A percentile compares a stretch with the other conserved stretches of the same genome.
phyloP scores from a whole-genome alignment of 2,797 vertebrate genomes.

The Anabacerthia variegaticeps region DNA sequence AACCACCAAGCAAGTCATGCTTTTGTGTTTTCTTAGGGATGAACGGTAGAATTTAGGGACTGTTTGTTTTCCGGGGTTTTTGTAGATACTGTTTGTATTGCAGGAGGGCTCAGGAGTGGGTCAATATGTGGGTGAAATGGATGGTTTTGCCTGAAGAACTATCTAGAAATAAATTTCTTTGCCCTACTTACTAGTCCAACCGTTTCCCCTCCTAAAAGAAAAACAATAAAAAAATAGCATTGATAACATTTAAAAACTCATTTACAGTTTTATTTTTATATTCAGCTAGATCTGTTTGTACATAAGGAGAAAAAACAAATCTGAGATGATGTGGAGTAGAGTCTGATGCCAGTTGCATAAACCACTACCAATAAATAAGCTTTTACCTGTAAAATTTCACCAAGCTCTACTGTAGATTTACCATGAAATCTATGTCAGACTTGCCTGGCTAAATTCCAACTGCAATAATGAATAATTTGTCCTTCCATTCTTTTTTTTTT shows the following conservation, averaged over 20 bases:
- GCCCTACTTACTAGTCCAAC: neutral
- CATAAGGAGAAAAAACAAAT: accelerated
- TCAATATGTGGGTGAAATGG: neutral
- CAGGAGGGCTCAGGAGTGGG: neutral
- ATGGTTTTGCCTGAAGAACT: neutral
- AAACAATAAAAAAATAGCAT: neutral
- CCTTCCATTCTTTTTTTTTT: neutral
- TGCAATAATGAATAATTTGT: neutral
- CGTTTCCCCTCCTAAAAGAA: neutral
- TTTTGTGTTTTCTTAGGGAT: neutral
- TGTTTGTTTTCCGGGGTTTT: neutral
- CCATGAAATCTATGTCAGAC: neutral
- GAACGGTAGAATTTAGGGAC: neutral
- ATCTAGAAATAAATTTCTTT: neutral
- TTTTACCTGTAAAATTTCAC: neutral
- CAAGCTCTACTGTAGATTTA: neutral
- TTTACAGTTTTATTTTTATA: neutral
- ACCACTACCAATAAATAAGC: neutral
- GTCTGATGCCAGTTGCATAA: neutral
- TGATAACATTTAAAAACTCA: neutral
- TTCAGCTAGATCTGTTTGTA: neutral
- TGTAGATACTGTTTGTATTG: neutral
- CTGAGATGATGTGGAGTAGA: neutral
- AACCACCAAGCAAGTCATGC: neutral
- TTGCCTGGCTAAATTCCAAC: neutral